These are phyloP conservation scores for Nasua narica DNA, from an alignment of 2,797 vertebrate species.

Conservation along the genomic window DNA sequence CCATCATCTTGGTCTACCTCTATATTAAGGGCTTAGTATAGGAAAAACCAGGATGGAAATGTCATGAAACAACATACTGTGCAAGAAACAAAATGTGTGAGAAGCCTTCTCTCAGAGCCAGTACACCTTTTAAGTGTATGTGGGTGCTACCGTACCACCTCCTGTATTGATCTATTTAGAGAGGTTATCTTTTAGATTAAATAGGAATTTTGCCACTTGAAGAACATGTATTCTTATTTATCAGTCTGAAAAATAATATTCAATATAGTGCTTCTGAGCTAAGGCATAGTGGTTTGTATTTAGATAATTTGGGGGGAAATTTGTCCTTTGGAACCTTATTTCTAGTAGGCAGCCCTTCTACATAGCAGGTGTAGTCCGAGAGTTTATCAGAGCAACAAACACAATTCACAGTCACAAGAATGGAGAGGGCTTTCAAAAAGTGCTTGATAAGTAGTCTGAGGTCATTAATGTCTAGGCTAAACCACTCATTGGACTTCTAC, in stretches of 20 bases:
- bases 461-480: background rate
- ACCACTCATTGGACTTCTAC: background rate
- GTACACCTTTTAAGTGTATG: background rate
- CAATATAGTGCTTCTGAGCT: background rate
- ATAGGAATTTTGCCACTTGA: background rate
- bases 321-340: background rate
- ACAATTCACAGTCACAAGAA: background rate
- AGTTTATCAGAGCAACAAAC: background rate
- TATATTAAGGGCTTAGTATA: background rate
- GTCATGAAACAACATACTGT: background rate
- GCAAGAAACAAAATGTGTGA: background rate
- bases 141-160: background rate
- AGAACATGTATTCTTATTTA: background rate
- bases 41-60: background rate
- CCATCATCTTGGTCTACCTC: background rate
- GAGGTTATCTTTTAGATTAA: background rate
- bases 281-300: background rate
- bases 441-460: background rate
- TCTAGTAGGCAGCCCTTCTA: background rate
- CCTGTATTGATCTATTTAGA: background rate
- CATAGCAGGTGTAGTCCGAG: background rate
- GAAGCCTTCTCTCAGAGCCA: background rate
- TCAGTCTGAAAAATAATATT: background rate
- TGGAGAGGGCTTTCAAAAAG: background rate
- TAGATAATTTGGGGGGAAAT: background rate